Evolutionary conservation across 2,888 invertebrate species (phyloP).

Genomic region (Petrophora chlorosata): DNA sequence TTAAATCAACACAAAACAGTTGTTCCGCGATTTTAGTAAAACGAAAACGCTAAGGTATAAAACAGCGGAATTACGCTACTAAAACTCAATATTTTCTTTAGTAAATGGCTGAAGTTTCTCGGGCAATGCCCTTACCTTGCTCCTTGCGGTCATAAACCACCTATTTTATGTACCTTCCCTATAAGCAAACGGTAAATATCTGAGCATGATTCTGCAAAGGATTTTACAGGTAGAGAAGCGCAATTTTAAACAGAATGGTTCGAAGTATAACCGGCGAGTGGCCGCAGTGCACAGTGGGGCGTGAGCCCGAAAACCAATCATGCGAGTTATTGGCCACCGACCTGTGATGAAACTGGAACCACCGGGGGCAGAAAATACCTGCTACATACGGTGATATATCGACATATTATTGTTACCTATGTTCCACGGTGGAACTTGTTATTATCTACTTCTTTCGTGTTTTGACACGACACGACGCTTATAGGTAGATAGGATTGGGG

Average conservation of each 20-base stretch:
- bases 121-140: slow-evolving; percentile 7
- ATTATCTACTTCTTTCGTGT: no score
- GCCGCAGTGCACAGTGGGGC: slow-evolving; percentile 23
- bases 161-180: slow-evolving; percentile 15
- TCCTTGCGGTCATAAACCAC: slow-evolving; percentile 3
- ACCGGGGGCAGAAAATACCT: slow-evolving; percentile 35
- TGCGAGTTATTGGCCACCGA: slow-evolving; percentile 60
- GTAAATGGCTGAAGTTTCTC: slow-evolving; percentile 15
- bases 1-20: no score
- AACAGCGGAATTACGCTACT: slow-evolving; percentile 11
- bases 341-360: slow-evolving; percentile 41
- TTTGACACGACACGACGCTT: no score
- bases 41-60: no score
- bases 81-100: slow-evolving; percentile 17
- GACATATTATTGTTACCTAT: background rate
- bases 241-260: slow-evolving; percentile 31
- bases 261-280: slow-evolving; percentile 8
- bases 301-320: slow-evolving; percentile 48
- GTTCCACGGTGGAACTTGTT: no score
- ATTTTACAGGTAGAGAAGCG: slow-evolving; percentile 11
- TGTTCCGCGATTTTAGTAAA: no score
- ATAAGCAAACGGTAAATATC: slow-evolving; percentile 13
- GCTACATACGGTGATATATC: background rate
- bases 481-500: no score
- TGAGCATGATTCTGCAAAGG: slow-evolving; percentile 5